A percentile compares a stretch with the other conserved stretches of the same genome.
Conservation (phyloP, 2,888 invertebrate species). For the Polyploca ridens region DNA sequence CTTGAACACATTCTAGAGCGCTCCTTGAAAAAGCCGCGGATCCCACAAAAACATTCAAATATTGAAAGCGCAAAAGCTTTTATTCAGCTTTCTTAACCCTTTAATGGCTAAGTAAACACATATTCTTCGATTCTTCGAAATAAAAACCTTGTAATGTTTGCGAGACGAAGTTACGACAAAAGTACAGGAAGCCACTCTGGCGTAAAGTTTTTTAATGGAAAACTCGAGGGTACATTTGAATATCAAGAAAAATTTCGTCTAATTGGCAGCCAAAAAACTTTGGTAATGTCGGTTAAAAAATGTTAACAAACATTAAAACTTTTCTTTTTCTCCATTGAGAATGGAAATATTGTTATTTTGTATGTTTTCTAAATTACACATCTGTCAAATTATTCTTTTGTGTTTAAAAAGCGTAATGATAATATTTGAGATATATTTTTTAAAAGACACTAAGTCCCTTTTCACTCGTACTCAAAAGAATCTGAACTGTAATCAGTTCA, state of each 20-base stretch:
- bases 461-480: too few species aligned
- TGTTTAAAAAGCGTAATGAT: too few species aligned
- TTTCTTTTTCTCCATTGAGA: slow-evolving; percentile 31
- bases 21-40: slow-evolving; percentile 16
- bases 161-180: slow-evolving; percentile 30
- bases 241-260: slow-evolving; percentile 35
- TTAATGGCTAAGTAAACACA: slow-evolving; percentile 70
- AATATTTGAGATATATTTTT: too few species aligned
- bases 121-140: slow-evolving; percentile 48
- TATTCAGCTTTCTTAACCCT: slow-evolving; percentile 51
- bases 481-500: too few species aligned
- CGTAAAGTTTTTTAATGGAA: slow-evolving; percentile 42
- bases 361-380: background rate
- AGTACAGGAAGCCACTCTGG: slow-evolving; percentile 11
- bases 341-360: background rate
- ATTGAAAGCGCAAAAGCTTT: slow-evolving; percentile 55
- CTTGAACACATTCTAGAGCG: background rate
- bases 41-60: slow-evolving; percentile 71
- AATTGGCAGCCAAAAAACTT: slow-evolving; percentile 43
- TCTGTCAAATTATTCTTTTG: background rate
- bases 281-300: slow-evolving; percentile 31
- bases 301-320: slow-evolving; percentile 31
- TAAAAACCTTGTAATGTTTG: slow-evolving; percentile 32
- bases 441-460: too few species aligned
- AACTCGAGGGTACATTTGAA: slow-evolving; percentile 48